Evolutionary conservation across 2,888 invertebrate species (phyloP).

Genomic region (Clanis bilineata): DNA sequence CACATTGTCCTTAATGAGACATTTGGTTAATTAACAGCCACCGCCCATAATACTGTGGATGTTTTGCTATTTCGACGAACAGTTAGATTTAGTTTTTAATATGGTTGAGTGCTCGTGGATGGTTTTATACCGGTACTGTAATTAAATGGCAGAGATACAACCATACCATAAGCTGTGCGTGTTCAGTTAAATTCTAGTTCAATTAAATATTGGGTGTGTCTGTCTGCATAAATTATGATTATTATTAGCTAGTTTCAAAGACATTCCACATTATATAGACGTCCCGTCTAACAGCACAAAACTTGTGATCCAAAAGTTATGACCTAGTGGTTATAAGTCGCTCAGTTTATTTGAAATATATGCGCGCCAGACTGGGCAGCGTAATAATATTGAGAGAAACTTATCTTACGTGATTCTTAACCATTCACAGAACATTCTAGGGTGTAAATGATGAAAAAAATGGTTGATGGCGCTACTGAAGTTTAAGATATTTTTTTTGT

Average conservation of each 20-base stretch:
- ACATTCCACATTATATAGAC: no score
- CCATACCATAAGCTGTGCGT: not conserved
- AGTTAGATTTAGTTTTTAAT: slow-evolving; percentile 63
- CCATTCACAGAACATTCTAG: no score
- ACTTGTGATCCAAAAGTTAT: no score
- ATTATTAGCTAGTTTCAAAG: not conserved
- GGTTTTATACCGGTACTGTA: slow-evolving; percentile 32
- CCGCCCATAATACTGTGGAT: slow-evolving; percentile 33
- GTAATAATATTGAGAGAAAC: no score
- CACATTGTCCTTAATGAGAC: slow-evolving; percentile 29
- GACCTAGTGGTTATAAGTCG: no score
- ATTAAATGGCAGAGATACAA: slow-evolving; percentile 41
- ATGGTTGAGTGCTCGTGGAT: slow-evolving; percentile 46
- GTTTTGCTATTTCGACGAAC: slow-evolving; percentile 49
- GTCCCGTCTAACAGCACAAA: no score
- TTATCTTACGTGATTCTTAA: no score
- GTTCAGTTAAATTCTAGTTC: not conserved
- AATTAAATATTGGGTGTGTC: not conserved
- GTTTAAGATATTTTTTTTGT: no score
- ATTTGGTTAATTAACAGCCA: slow-evolving; percentile 50
- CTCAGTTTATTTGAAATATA: no score
- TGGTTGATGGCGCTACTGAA: no score
- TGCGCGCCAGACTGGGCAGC: no score
- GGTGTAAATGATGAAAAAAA: no score
- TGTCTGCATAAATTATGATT: not conserved